Base-by-base conservation (phyloP, 2,888 invertebrate genomes). In the Bedellia somnulentella region DNA sequence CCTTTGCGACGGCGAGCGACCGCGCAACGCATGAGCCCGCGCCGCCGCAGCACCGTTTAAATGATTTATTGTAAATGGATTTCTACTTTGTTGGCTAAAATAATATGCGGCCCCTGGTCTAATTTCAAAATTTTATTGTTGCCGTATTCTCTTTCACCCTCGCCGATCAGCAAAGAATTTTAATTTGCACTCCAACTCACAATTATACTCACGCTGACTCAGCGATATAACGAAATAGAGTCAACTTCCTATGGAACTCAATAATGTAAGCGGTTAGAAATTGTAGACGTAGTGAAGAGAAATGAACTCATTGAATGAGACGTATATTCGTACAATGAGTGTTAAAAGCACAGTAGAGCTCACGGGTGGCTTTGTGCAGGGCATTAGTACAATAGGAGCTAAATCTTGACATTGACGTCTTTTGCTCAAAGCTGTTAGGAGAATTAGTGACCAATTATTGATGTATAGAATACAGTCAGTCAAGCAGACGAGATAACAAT, bases 41-140 rank as follows among this genome's bases (percentile, higher is more conserved):
- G 28, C 14, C 21, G n/a, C n/a, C 68, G 54, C 68, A 68, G 70
- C 68, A 62, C 66, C 71, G 62, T 70, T 73, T 68, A 68, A 71
- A 71, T 75, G 75, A 75, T 75, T 75, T 75, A 75, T 73, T 71
- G 75, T 71, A 73, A 75, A 75, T 73, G 71, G 71, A 68, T 75
- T 68, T 73, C 73, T 73, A 75, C 75, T 70, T 75, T 75, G 75
- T 75, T 68, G 73, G 71, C 70, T 71, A 71, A 75, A 75, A 73
- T 75, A 75, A 75, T 73, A 71, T 67, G 61, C 52, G 47, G 52
- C 48, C 47, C 51, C 57, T 54, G 64, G 62, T 71, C 71, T 70
- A 71, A 67, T 70, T 66, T 67, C 56, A 47, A 63, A 49, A 57
- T 64, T 70, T 70, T 67, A 63, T 67, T 62, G 53, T 64, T 58